These are phyloP conservation scores for Trachelipus rathkii DNA, from an alignment of 1,140 invertebrate genomes.

Conservation along the genomic window DNA sequence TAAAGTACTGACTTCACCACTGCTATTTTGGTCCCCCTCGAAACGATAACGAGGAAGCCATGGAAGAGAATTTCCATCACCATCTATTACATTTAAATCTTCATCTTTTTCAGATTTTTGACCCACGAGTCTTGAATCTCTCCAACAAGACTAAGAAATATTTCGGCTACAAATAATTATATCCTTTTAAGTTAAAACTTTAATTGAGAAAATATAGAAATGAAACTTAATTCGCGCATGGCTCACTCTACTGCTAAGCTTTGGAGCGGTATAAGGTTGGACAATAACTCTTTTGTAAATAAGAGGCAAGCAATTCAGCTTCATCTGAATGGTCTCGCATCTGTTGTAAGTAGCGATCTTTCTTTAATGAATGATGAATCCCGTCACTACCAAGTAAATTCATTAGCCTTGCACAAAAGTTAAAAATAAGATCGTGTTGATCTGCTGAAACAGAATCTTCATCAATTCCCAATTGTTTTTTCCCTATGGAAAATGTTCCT, in stretches of 20 bases:
- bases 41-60: neutral
- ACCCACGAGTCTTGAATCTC: conserved; percentile 33
- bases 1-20: neutral
- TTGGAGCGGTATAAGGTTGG: conserved; percentile 32
- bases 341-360: conserved; percentile 74
- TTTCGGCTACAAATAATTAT: conserved; percentile 19
- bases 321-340: conserved; percentile 90
- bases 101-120: conserved; percentile 36
- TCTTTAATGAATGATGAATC: conserved; percentile 74
- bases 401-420: conserved; percentile 63
- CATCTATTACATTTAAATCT: conserved; percentile 33
- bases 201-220: conserved; percentile 31
- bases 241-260: neutral
- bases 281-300: conserved; percentile 31
- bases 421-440: conserved; percentile 28
- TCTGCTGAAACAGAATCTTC: neutral
- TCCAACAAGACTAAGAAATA: conserved; percentile 32
- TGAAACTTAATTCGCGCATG: conserved; percentile 27
- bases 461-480: conserved; percentile 14
- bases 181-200: conserved; percentile 23
- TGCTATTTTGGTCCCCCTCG: neutral
- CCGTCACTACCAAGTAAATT: conserved; percentile 88
- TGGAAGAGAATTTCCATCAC: neutral
- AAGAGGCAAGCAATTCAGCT: conserved; percentile 63
- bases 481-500: conserved; percentile 10